Evolutionary conservation across 2,888 invertebrate genomes (phyloP), one percentile per base, ranked within the genome.

Genomic region (Drosophila atroscutellata): DNA sequence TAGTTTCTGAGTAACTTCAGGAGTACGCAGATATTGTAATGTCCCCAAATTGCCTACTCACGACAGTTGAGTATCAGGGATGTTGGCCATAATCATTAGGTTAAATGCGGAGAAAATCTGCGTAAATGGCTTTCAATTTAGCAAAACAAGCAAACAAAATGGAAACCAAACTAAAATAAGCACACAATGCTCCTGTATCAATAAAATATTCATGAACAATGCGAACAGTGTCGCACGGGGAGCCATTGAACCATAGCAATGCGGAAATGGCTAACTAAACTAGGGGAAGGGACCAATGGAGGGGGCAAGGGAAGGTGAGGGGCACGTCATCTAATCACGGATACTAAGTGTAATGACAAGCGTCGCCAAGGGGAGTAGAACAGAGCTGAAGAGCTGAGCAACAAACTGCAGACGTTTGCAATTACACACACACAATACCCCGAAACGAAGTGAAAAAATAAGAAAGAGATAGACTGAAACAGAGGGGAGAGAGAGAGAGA

Each of bases 181-280:
- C 76, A 66, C 58, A 72, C 60, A 72, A 75, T 69, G 64, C 80
- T 69, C 42, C 54, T 59, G 63, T 73, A 73, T 73, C 85, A 89
- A 89, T 89, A 74, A 85, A 87, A 87, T 89, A 85, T 85, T 85
- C 89, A 89, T 81, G 81, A 70, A 78, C 73, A 79, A 69, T 81
- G 60, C 68, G 65, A 52, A 47, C 68, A 59, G 55, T 58, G 49
- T 56, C 72, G 80, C 72, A 72, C 55, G 39, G 83, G 72, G 75
- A 78, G 68, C 64, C 78, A 50, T 50, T 55, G 63, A 58, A 57
- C n/a, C 57, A 49, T 50, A 57, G 62, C 67, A 81, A 59, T 73
- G 59, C 67, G 78, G 79, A 78, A 82, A 71, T 64, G 59, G 62
- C 45, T 32, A 52, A 57, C 62, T 61, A 34, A 39, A 8, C 45